A percentile compares a stretch with the other conserved stretches of the same genome.
Evolutionary conservation across 2,888 invertebrate genomes (phyloP).

Genomic region (Napeogenes sylphis): DNA sequence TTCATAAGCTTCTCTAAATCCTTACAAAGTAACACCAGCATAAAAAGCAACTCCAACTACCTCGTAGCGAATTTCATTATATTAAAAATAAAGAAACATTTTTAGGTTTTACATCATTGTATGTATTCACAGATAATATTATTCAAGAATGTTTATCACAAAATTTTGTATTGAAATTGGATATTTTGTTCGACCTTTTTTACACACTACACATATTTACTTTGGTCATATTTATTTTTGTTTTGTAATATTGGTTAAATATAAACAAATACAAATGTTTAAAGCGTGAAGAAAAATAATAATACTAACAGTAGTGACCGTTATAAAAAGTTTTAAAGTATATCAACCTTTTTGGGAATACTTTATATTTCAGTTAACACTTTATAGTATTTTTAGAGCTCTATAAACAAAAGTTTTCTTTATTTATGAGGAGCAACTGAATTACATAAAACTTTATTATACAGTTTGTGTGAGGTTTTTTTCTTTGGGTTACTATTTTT

Average conservation of each 20-base stretch:
- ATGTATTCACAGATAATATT: constrained; percentile 17
- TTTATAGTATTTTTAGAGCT: constrained; percentile 19
- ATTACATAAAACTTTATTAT: constrained; percentile 14
- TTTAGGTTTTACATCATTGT: constrained; percentile 9
- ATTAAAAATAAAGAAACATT: constrained; percentile 25
- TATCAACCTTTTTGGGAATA: constrained; percentile 15
- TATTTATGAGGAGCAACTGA: constrained; percentile 14
- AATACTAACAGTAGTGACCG: no score
- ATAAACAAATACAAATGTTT: no score
- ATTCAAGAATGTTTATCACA: constrained; percentile 12
- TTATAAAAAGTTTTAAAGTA: constrained; percentile 14
- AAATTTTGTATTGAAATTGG: no score
- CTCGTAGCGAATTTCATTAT: constrained; percentile 13
- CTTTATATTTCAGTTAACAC: constrained; percentile 11
- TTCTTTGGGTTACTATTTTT: background rate
- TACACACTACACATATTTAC: no score
- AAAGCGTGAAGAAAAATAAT: no score
- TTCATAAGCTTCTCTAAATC: constrained; percentile 22
- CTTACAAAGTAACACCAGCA: constrained; percentile 24
- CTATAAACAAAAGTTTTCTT: constrained; percentile 19
- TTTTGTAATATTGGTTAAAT: no score
- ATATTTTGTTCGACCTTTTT: no score
- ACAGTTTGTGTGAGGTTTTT: background rate
- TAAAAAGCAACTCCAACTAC: constrained; percentile 19
- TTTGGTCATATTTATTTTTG: no score